Conservation (phyloP, 2,888 invertebrate genomes). For the Mycalesis mineus region DNA sequence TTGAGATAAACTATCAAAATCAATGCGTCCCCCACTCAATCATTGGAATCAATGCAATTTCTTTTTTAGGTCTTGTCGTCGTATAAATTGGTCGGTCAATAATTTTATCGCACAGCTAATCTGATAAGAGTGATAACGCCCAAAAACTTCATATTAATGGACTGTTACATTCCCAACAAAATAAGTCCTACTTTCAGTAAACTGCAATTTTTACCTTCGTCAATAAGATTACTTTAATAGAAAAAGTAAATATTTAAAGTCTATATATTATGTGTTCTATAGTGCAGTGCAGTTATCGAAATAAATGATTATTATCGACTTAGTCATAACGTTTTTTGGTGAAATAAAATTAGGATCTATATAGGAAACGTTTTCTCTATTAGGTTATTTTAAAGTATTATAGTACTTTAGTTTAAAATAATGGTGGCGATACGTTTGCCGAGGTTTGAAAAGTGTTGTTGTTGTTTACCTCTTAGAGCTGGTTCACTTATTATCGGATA, state of each 20-base stretch:
- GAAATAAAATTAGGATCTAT: conserved; percentile 5
- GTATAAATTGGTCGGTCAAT: conserved; percentile 8
- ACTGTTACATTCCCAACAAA: not conserved
- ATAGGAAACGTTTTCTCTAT: not conserved
- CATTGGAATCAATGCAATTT: not conserved
- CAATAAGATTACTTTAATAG: too few relatives aligned
- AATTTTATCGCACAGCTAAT: conserved; percentile 15
- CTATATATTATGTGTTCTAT: too few relatives aligned
- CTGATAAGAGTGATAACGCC: conserved; percentile 22
- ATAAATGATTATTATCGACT: not conserved
- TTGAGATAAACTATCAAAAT: not conserved
- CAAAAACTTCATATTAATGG: not conserved
- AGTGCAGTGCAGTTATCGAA: not conserved
- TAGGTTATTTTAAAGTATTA: not conserved
- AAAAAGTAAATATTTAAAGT: too few relatives aligned
- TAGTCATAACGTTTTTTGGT: not conserved
- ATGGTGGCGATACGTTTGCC: conserved; percentile 46
- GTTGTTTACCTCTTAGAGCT: conserved; percentile 51
- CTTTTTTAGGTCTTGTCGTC: not conserved
- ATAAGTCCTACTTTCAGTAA: not conserved
- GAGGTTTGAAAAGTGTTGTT: conserved; percentile 52
- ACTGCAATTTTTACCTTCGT: not conserved
- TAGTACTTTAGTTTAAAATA: not conserved
- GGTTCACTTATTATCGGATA: conserved; percentile 64
- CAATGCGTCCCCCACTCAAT: not conserved